Evolutionary conservation across 2,113 vertebrate species (phyloP).

Genomic region (Puma concolor): DNA sequence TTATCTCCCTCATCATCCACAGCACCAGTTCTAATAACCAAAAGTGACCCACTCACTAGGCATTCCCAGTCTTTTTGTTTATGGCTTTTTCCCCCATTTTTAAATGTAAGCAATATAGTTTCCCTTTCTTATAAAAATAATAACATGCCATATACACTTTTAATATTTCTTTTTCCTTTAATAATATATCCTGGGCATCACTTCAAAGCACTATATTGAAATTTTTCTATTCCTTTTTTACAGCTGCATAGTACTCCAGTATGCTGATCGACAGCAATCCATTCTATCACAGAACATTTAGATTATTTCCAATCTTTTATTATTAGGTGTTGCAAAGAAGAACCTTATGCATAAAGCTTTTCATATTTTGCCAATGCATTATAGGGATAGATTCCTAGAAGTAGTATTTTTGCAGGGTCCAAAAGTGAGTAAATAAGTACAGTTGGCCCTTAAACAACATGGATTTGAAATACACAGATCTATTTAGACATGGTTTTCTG

Average conservation of each 20-base stretch:
- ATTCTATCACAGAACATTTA: not conserved
- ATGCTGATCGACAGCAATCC: not conserved
- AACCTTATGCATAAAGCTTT: not conserved
- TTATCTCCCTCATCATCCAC: not conserved
- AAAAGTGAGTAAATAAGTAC: not conserved
- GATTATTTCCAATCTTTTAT: not conserved
- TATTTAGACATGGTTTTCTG: not conserved
- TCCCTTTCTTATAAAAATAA: not conserved
- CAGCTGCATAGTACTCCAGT: not conserved
- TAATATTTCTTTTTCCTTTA: not conserved
- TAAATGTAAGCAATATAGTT: not conserved
- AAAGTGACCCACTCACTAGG: not conserved
- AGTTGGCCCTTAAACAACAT: not conserved
- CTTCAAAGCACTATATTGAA: not conserved
- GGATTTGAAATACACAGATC: not conserved
- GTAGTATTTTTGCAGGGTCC: not conserved
- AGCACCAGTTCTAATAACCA: not conserved
- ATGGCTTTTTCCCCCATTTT: not conserved
- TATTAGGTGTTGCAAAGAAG: not conserved
- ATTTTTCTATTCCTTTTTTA: not conserved
- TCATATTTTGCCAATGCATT: not conserved
- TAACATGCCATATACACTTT: not conserved
- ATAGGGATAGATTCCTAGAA: not conserved
- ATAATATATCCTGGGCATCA: not conserved
- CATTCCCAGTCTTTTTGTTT: not conserved